Evolutionary conservation across 2,888 invertebrate genomes (phyloP).

Genomic region (Ypsolopha scabrella): DNA sequence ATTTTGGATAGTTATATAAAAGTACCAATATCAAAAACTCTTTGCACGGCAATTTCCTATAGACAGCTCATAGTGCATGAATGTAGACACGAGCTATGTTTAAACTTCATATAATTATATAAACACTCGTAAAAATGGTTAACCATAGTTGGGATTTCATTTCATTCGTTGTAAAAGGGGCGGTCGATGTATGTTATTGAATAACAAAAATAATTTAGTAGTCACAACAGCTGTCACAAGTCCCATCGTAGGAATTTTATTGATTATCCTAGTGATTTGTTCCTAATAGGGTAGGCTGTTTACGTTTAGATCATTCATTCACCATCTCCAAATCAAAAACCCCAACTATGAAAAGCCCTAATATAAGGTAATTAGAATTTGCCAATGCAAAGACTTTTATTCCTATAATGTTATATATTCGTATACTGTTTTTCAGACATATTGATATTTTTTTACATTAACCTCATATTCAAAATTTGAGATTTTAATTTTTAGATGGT

Average conservation of each 20-base stretch:
- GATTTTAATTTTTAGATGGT: slow-evolving; percentile 10
- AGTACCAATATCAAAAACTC: slow-evolving; percentile 13
- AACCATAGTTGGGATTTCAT: too few species aligned
- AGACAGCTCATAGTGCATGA: slow-evolving; percentile 5
- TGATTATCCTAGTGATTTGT: slow-evolving; percentile 7
- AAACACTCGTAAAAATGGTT: too few species aligned
- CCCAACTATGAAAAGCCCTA: background rate
- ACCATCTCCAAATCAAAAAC: too few species aligned
- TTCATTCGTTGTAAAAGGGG: too few species aligned
- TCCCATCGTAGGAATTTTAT: background rate
- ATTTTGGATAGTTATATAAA: slow-evolving; percentile 33
- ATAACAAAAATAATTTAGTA: slow-evolving; percentile 5
- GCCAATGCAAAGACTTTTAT: slow-evolving; percentile 46
- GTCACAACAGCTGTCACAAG: slow-evolving; percentile 14
- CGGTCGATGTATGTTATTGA: too few species aligned
- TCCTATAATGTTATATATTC: slow-evolving; percentile 29
- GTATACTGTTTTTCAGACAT: slow-evolving; percentile 58
- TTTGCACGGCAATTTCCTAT: slow-evolving; percentile 6
- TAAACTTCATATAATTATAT: too few species aligned
- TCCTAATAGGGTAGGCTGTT: background rate
- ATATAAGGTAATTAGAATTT: slow-evolving; percentile 12
- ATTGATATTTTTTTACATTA: slow-evolving; percentile 43
- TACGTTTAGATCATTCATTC: too few species aligned
- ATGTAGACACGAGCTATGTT: slow-evolving; percentile 2
- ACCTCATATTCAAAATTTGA: slow-evolving; percentile 58